These are phyloP conservation scores for Meliscaeva auricollis DNA, from an alignment of 2,888 invertebrate genomes.

Conservation along the genomic window DNA sequence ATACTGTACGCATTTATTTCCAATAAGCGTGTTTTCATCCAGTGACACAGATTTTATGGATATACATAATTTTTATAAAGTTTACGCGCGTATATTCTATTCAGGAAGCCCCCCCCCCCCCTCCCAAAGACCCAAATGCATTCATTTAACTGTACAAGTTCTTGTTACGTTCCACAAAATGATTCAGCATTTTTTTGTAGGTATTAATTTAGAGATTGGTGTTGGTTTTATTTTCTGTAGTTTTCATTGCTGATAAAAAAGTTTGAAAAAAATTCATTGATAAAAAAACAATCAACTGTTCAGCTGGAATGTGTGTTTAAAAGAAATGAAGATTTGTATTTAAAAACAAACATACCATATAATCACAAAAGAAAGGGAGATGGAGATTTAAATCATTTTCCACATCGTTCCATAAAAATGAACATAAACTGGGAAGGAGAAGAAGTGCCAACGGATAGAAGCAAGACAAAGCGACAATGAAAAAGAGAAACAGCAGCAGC, in stretches of 20 bases:
- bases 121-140: neutral
- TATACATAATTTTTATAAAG: conserved; percentile 1
- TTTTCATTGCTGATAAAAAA: neutral
- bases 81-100: neutral
- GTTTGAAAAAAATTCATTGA: conserved; percentile 12
- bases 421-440: neutral
- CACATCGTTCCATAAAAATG: conserved; percentile 33
- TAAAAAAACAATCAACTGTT: conserved; percentile 14
- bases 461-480: neutral
- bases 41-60: conserved; percentile 34
- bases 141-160: neutral
- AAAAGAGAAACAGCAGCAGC: neutral
- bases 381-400: conserved; percentile 6
- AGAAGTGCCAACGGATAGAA: neutral
- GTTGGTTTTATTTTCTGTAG: neutral
- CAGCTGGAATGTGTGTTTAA: neutral
- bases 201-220: neutral
- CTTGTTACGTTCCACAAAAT: neutral
- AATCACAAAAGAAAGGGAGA: conserved; percentile 9
- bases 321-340: conserved; percentile 2
- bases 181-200: neutral
- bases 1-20: conserved; percentile 28
- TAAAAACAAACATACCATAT: neutral
- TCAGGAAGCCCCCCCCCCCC: neutral
- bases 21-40: conserved; percentile 43